These are phyloP conservation scores for Apodemus speciosus DNA, from an alignment of 2,113 vertebrate species.

Conservation along the genomic window DNA sequence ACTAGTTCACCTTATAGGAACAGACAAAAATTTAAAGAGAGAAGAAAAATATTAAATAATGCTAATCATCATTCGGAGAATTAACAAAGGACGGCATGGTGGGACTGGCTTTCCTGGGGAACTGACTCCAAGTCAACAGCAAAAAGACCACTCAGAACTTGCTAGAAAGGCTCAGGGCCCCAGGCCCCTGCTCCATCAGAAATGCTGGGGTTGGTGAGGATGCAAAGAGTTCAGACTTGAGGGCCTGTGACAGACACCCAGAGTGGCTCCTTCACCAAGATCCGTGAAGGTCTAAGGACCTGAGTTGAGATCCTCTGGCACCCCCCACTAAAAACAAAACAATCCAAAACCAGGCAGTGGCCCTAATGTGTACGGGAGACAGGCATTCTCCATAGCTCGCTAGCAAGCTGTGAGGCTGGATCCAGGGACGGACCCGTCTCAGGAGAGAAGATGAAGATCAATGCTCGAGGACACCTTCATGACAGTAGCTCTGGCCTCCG, in stretches of 20 bases:
- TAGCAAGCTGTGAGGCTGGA: not conserved
- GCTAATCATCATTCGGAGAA: not conserved
- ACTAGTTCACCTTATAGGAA: not conserved
- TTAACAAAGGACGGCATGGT: not conserved
- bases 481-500: not conserved
- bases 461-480: not conserved
- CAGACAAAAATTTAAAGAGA: not conserved
- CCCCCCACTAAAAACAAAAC: not conserved
- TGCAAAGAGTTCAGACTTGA: accelerated
- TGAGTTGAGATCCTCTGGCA: not conserved
- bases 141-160: not conserved
- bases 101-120: not conserved
- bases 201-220: not conserved
- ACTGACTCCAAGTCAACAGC: no score
- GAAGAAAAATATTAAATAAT: not conserved
- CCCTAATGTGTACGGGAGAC: not conserved
- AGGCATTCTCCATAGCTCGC: not conserved
- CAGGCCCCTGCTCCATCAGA: not conserved
- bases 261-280: not conserved
- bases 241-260: not conserved
- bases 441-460: not conserved
- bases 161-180: not conserved
- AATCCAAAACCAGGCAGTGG: not conserved
- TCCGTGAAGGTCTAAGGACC: not conserved
- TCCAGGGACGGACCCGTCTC: not conserved